Evolutionary conservation across 2,797 vertebrate genomes (phyloP).

Genomic region (Manis pentadactyla): DNA sequence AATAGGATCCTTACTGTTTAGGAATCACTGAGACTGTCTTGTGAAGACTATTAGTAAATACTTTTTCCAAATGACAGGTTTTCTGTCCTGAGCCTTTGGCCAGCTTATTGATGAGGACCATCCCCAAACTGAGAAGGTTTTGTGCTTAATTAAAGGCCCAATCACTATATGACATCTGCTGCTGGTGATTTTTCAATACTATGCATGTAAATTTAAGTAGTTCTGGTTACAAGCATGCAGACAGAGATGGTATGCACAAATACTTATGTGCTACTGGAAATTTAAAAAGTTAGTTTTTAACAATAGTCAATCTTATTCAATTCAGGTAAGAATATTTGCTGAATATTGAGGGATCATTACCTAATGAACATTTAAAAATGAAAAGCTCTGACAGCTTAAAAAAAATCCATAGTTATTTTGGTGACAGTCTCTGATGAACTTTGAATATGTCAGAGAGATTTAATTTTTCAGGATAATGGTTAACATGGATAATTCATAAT

Average conservation of each 20-base stretch:
- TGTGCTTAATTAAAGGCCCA: neutral
- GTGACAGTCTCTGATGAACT: slow-evolving; percentile 60
- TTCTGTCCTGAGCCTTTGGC: neutral
- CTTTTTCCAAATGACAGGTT: neutral
- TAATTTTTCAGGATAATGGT: slow-evolving; percentile 76
- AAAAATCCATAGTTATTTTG: slow-evolving; percentile 75
- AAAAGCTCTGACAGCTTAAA: slow-evolving; percentile 64
- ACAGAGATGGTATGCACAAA: neutral
- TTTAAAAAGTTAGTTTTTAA: slow-evolving; percentile 37
- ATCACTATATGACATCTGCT: neutral
- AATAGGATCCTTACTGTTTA: neutral
- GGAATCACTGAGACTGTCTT: neutral
- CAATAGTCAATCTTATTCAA: slow-evolving; percentile 39
- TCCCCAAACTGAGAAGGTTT: neutral
- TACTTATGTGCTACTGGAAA: neutral
- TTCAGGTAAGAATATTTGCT: slow-evolving; percentile 56
- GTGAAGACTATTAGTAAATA: neutral
- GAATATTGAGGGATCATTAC: slow-evolving; percentile 33
- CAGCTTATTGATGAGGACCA: neutral
- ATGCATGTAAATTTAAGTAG: slow-evolving; percentile 31
- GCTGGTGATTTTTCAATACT: slow-evolving; percentile 14
- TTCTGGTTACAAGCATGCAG: neutral
- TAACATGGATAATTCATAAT: slow-evolving; percentile 68
- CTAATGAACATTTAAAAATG: slow-evolving; percentile 68
- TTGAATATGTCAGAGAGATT: slow-evolving; percentile 65